These are phyloP conservation scores for Margaritifera margaritifera DNA, from an alignment of 2,888 invertebrate species.

Conservation along the genomic window DNA sequence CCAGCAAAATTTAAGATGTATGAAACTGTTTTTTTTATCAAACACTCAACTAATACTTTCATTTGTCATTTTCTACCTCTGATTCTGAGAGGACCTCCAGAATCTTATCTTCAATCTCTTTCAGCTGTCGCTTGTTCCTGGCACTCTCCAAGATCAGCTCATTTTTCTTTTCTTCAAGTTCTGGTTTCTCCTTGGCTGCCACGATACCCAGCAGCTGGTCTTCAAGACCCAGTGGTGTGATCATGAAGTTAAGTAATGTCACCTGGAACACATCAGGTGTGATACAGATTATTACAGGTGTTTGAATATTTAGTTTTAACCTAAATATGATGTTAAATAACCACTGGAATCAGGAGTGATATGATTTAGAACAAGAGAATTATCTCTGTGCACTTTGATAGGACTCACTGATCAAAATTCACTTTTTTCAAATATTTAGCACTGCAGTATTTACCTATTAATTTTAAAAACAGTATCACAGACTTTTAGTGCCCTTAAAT, in stretches of 20 bases:
- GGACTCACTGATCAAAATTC: too few relatives aligned
- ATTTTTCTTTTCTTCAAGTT: conserved; percentile 92
- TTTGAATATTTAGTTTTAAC: too few relatives aligned
- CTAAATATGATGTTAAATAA: too few relatives aligned
- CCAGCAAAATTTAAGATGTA: not conserved
- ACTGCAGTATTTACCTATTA: too few relatives aligned
- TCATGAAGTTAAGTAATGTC: conserved; percentile 93
- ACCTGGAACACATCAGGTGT: conserved; percentile 78
- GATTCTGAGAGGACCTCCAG: conserved; percentile 89
- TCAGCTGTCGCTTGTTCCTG: conserved; percentile 88
- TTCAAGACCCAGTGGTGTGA: conserved; percentile 91
- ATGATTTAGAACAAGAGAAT: too few relatives aligned
- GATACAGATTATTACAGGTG: not conserved
- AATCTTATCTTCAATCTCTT: conserved; percentile 94
- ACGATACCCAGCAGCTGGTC: conserved; percentile 93
- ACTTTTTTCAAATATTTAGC: too few relatives aligned
- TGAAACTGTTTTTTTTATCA: not conserved
- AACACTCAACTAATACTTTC: not conserved
- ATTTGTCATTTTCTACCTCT: conserved; percentile 49
- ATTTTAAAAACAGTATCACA: too few relatives aligned
- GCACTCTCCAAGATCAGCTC: conserved; percentile 92
- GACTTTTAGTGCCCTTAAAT: too few relatives aligned
- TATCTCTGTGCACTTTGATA: too few relatives aligned
- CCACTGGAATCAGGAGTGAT: too few relatives aligned
- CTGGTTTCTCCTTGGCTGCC: conserved; percentile 91